These are phyloP conservation scores for Thrips palmi DNA, from an alignment of 1,140 invertebrate genomes.

Conservation along the genomic window DNA sequence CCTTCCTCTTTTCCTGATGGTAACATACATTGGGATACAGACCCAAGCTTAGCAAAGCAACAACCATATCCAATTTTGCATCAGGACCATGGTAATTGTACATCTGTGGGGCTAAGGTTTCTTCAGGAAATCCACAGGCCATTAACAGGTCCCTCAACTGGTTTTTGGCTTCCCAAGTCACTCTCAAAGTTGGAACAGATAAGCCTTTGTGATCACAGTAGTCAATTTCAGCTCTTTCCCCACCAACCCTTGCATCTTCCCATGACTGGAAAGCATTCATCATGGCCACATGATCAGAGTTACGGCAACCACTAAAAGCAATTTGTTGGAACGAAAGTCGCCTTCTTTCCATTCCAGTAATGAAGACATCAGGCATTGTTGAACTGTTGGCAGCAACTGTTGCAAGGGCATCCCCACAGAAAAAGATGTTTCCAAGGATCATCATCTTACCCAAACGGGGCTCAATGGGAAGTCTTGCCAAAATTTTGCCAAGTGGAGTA, in stretches of 20 bases:
- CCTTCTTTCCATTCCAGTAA: constrained; percentile 27
- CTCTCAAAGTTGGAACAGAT: constrained; percentile 68
- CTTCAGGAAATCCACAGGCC: constrained; percentile 73
- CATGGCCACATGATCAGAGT: constrained; percentile 89
- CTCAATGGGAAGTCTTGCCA: constrained; percentile 84
- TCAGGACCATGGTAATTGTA: constrained; percentile 63
- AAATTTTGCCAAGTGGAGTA: constrained; percentile 73
- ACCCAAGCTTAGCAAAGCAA: constrained; percentile 73
- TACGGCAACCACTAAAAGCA: constrained; percentile 63
- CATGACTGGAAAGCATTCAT: constrained; percentile 81
- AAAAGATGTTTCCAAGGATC: constrained; percentile 70
- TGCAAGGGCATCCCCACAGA: constrained; percentile 70
- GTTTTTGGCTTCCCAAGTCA: constrained; percentile 81
- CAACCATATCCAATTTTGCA: constrained; percentile 63
- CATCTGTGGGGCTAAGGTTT: constrained; percentile 48
- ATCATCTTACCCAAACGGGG: constrained; percentile 90
- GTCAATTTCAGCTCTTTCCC: constrained; percentile 56
- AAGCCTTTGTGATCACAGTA: constrained; percentile 87
- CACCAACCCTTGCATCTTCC: constrained; percentile 55
- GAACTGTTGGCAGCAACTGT: constrained; percentile 82
- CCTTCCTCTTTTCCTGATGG: constrained; percentile 87
- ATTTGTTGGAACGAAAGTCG: constrained; percentile 58
- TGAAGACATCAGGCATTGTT: constrained; percentile 16
- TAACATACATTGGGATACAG: constrained; percentile 93
- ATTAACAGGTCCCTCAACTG: constrained; percentile 44